Evolutionary conservation across 2,888 invertebrate genomes (phyloP), one percentile per base, ranked within the genome.

Genomic region (Sylvicola fuscatus): DNA sequence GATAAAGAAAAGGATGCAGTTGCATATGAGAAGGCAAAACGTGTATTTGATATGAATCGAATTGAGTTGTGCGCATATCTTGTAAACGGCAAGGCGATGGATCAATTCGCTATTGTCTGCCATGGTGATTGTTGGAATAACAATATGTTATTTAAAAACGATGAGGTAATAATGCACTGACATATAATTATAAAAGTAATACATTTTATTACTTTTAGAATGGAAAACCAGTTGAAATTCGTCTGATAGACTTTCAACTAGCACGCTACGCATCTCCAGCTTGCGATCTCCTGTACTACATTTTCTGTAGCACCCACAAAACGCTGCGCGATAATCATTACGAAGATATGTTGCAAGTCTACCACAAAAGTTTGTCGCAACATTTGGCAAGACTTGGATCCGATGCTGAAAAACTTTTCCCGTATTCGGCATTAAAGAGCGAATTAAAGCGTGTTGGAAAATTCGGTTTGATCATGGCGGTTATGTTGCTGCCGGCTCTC

Each of bases 91-190:
- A 29, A 1, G 26, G 37, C 1, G 41, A 43, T 12, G 45, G 48
- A 4, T 53, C 54, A 2, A 46, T 49, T 41, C 21, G 41, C 53
- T 2, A 51, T 52, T 8, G 46, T 54, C 21, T 53, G 52, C 42
- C 54, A 54, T 40, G 54, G 54, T 1, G 54, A 54, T 43, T 53
- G 51, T 38, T 53, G 52, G 52, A 51, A 51, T 37, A 54, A 54
- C 36, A 54, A 54, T 37, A 49, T 52, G 34, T 44, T 54, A 10
- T 53, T 49, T 34, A 45, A 46, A 41, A 46, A 45, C 38, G 46
- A 52, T 46, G 52, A 3, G 3, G 21, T 21, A 21, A 21, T 21
- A 21, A 8, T 21, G 21, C 21, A 21, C 21, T 21, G 21, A 6
- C 8, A 21, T 8, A 6, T 21, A 6, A 21, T 6, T 21, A 21